Evolutionary conservation across 2,888 invertebrate genomes (phyloP), one percentile per base, ranked within the genome.

Genomic region (Sminthurides aquaticus): DNA sequence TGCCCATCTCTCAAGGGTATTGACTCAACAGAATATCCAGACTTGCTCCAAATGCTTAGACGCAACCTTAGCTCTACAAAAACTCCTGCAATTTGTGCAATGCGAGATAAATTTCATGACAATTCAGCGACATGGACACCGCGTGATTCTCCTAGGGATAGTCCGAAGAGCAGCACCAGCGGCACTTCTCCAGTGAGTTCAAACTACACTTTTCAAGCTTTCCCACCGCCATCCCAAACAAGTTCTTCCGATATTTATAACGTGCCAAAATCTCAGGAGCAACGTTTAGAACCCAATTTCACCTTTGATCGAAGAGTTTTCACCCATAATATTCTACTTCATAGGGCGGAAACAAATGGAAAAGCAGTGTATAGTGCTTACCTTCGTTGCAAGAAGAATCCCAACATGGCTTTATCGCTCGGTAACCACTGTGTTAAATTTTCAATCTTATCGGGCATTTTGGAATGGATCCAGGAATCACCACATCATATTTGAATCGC

Each of bases 361-460:
- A 43, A 60, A 62, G 65, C 61, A 60, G 34, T 60, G 62, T 43
- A 3, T 28, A 65, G 11, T 18, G 69, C 69, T 71, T 62, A 71
- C 71, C 71, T 72, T 63, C 71, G 69, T 28, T 72, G 71, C 66
- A 71, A 49, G 26, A 69, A 69, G 2, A 70, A 48, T 56, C 68
- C 71, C 29, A 72, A 67, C 34, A 69, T 62, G 1, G 68, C 71
- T 8, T 68, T 67, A 24, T 69, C 69, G 25, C 69, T 62, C 3
- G 68, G 27, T 25, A 73, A 59, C 71, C 71, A 73, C 49, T 67
- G 68, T 1, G 69, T 68, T 57, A 73, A 63, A 49, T 73, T 73
- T 60, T 71, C 70, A 28, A 73, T 71, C 52, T 70, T 71, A 49
- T 70, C 69, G 8, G 73, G 69, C 70, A 71, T 73, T 63, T 67